Percentiles rank a stretch among this genome's conserved stretches.
Conservation (phyloP, 2,797 vertebrate genomes). For the Tangara arthus region DNA sequence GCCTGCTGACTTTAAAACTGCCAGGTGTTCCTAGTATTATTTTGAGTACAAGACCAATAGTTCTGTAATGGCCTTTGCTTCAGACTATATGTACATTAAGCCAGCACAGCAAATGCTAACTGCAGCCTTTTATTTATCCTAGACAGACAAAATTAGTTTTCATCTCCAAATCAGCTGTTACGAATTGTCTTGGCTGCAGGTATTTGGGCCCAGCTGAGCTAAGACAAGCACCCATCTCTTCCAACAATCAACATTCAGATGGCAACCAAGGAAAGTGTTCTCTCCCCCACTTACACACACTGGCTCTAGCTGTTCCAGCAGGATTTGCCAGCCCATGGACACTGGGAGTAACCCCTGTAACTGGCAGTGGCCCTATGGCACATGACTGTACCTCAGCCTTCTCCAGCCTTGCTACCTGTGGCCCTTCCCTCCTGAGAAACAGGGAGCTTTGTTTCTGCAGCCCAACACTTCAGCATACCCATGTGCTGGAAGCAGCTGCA, state of each 20-base stretch:
- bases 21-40: not conserved
- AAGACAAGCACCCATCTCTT: not conserved
- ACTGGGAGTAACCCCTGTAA: not conserved
- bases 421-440: not conserved
- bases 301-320: not conserved
- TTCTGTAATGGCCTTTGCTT: not conserved
- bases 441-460: not conserved
- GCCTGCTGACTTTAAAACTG: not conserved
- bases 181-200: not conserved
- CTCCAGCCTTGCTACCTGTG: fast-evolving
- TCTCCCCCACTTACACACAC: not conserved
- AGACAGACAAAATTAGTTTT: not conserved
- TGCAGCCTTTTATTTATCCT: not conserved
- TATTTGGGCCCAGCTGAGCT: not conserved
- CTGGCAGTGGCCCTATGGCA: not conserved
- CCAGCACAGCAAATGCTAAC: not conserved
- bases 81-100: not conserved
- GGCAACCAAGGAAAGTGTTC: not conserved
- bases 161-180: not conserved
- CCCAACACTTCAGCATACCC: fast-evolving
- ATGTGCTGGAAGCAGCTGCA: not conserved
- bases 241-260: not conserved
- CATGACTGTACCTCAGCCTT: fast-evolving
- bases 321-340: fast-evolving
- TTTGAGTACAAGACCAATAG: not conserved